Evolutionary conservation across 2,797 vertebrate genomes (phyloP).

Genomic region (Sylvia borin): DNA sequence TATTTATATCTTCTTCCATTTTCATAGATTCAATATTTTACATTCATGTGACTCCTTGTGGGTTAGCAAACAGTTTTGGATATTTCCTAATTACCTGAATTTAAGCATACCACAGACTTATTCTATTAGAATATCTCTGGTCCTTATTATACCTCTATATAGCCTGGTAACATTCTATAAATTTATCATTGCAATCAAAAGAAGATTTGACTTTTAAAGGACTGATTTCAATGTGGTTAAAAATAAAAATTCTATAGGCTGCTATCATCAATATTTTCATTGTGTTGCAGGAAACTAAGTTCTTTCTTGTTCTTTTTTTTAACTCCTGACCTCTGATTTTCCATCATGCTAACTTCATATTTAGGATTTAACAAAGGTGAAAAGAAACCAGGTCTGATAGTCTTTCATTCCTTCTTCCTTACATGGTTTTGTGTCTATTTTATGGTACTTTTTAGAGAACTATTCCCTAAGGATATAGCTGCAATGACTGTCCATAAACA

Average conservation of each 20-base stretch:
- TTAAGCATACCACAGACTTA: background rate
- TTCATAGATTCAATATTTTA: background rate
- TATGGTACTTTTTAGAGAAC: background rate
- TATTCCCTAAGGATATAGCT: background rate
- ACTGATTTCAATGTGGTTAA: background rate
- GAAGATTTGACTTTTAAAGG: background rate
- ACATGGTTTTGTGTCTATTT: background rate
- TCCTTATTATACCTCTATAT: background rate
- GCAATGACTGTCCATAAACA: background rate
- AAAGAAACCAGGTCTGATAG: background rate
- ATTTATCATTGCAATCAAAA: background rate
- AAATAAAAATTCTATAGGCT: background rate
- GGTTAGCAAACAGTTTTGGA: background rate
- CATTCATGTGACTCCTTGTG: background rate
- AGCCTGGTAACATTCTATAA: background rate
- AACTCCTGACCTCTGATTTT: background rate
- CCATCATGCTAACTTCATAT: background rate
- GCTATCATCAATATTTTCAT: background rate
- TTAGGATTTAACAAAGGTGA: background rate
- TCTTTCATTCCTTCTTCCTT: background rate
- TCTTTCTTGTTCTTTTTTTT: background rate
- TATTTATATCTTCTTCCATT: background rate
- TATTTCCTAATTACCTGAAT: background rate
- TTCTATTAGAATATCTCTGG: background rate
- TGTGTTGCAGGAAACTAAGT: background rate